These are phyloP conservation scores for Willowsia nigromaculata DNA, from an alignment of 2,888 invertebrate species.

Conservation along the genomic window DNA sequence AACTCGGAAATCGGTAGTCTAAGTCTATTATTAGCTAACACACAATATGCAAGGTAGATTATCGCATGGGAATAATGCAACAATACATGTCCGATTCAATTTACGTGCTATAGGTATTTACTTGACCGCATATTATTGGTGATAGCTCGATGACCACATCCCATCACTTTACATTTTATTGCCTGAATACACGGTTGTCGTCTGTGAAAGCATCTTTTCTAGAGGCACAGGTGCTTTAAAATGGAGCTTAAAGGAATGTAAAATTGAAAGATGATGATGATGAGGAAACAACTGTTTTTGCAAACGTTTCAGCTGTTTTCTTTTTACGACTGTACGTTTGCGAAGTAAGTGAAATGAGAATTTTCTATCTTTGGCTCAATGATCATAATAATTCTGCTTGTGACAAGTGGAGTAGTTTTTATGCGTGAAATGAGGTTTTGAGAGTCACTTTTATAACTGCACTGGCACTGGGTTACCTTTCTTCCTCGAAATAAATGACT, in stretches of 20 bases:
- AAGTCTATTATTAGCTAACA: too few relatives aligned
- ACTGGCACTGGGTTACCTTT: slow-evolving; percentile 29
- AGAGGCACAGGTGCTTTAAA: slow-evolving; percentile 15
- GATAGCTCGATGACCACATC: slow-evolving; percentile 43
- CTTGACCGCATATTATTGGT: slow-evolving; percentile 2
- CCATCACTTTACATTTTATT: background rate
- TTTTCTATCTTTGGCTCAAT: slow-evolving; percentile 57
- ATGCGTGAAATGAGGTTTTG: slow-evolving; percentile 72
- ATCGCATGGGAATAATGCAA: too few relatives aligned
- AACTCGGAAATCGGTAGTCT: too few relatives aligned
- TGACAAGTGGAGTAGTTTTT: slow-evolving; percentile 66
- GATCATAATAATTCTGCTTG: slow-evolving; percentile 55
- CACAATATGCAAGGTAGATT: too few relatives aligned
- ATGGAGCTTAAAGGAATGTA: background rate
- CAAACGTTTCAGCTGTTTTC: slow-evolving; percentile 8
- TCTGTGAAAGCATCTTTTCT: background rate
- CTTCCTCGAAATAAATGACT: slow-evolving; percentile 29
- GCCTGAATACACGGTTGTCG: background rate
- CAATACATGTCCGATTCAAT: background rate
- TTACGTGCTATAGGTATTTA: slow-evolving; percentile 15
- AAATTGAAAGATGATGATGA: background rate
- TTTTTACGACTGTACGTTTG: slow-evolving; percentile 53
- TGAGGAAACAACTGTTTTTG: slow-evolving; percentile 46
- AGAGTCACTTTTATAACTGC: slow-evolving; percentile 67
- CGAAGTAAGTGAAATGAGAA: slow-evolving; percentile 48